A percentile compares a stretch with the other conserved stretches of the same genome.
These are phyloP conservation scores for Drosophila chauvacae DNA, from an alignment of 1,140 invertebrate species.

Conservation along the genomic window DNA sequence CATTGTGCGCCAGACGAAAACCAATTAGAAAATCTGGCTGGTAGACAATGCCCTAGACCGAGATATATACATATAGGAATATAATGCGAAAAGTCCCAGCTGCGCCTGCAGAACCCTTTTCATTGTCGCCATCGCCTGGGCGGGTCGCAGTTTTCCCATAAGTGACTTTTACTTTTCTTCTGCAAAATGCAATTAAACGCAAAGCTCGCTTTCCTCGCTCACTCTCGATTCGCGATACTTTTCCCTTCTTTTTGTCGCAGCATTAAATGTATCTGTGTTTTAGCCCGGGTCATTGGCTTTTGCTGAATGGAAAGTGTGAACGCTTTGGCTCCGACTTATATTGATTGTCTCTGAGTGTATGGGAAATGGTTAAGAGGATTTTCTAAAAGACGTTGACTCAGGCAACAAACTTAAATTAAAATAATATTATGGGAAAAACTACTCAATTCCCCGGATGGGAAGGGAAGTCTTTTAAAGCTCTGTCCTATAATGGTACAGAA, in stretches of 20 bases:
- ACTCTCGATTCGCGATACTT: slow-evolving; percentile 48
- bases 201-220: slow-evolving; percentile 33
- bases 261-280: slow-evolving; percentile 45
- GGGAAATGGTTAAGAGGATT: slow-evolving; percentile 31
- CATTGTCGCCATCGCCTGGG: slow-evolving; percentile 32
- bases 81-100: slow-evolving; percentile 26
- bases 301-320: slow-evolving; percentile 40
- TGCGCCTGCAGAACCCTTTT: slow-evolving; percentile 11
- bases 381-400: slow-evolving; percentile 5
- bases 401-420: slow-evolving; percentile 26
- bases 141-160: slow-evolving; percentile 39
- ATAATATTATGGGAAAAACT: slow-evolving; percentile 28
- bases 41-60: slow-evolving; percentile 56
- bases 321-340: slow-evolving; percentile 27
- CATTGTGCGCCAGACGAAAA: slow-evolving; percentile 34
- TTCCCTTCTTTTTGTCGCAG: slow-evolving; percentile 50
- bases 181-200: slow-evolving; percentile 71
- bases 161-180: slow-evolving; percentile 67
- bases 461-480: slow-evolving; percentile 11
- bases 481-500: slow-evolving; percentile 19
- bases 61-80: slow-evolving; percentile 19
- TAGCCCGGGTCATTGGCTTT: slow-evolving; percentile 34
- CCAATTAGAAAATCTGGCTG: slow-evolving; percentile 71
- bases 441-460: slow-evolving; percentile 1
- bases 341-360: slow-evolving; percentile 19